Evolutionary conservation across 1,140 invertebrate species (phyloP), one percentile per base, ranked within the genome.

Genomic region (Drosophila nikananu): DNA sequence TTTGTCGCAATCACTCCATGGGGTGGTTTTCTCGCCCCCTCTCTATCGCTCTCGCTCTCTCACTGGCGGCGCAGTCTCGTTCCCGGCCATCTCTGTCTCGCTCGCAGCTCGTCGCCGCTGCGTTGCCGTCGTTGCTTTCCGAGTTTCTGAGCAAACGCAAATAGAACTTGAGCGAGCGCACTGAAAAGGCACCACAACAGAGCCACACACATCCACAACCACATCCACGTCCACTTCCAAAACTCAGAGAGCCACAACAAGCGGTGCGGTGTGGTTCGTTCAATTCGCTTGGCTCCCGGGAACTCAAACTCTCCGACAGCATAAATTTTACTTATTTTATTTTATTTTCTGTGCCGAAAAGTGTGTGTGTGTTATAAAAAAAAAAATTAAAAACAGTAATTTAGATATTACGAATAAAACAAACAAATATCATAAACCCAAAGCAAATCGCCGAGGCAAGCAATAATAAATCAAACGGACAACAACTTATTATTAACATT

Each of bases 71-170:
- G 61, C 57, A 59, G 37, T 66, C 58, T 77, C 65, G 65, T 59
- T 58, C 39, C 39, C n/a, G 13, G 15, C 54, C 54, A 19, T n/a
- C 19, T 41, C 15, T 42, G 32, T 21, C 8, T 13, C 42, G 39
- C 64, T 63, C 30, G 37, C 55, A 27, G 51, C 64, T 57, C 32
- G 41, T 44, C 70, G 68, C 55, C 37, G 61, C 30, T 42, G 67
- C 67, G 62, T 67, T 80, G 65, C 49, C 72, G 73, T 71, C 62
- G 75, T 73, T 58, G 54, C 52, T 19, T 82, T 80, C 71, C 74
- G 76, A 80, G 68, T 81, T 70, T 86, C 83, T 87, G 84, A 72
- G 83, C 84, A 89, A 89, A 90, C 86, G 86, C 86, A 90, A 89
- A 89, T 90, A 89, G 86, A 90, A 89, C 86, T 73, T 73, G 70